A percentile compares a stretch with the other conserved stretches of the same genome.
Evolutionary conservation across 2,113 vertebrate genomes (phyloP).

Genomic region (Cnemophilus loriae): DNA sequence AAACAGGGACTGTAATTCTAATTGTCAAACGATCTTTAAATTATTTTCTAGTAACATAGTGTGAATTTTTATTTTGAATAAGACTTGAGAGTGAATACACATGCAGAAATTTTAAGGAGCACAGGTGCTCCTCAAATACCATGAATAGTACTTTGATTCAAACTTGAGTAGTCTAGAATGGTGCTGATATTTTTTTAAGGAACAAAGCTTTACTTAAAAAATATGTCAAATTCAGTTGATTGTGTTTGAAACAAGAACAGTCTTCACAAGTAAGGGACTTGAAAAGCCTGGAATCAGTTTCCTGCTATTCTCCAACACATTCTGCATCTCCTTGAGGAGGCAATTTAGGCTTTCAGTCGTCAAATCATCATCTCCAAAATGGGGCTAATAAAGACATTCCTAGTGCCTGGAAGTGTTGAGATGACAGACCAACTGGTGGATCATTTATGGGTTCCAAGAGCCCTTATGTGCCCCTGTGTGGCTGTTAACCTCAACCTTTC

Average conservation of each 20-base stretch:
- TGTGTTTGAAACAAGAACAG: not conserved
- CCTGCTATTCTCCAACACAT: not conserved
- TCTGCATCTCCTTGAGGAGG: slow-evolving; percentile 46
- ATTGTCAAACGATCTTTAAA: not conserved
- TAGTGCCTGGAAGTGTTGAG: not conserved
- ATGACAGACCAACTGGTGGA: slow-evolving; percentile 25
- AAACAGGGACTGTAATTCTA: not conserved
- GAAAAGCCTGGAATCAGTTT: slow-evolving; percentile 11
- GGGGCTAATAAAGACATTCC: slow-evolving; percentile 15
- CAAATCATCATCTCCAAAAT: slow-evolving; percentile 30
- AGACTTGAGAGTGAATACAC: not conserved
- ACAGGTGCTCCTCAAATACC: not conserved
- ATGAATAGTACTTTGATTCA: not conserved
- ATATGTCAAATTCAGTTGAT: slow-evolving; percentile 3
- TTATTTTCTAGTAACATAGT: not conserved
- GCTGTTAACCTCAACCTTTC: not conserved
- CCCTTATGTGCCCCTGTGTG: not conserved
- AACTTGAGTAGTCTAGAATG: not conserved
- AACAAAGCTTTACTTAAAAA: slow-evolving; percentile 4
- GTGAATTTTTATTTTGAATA: not conserved
- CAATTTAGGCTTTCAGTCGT: slow-evolving; percentile 37
- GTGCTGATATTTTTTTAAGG: not conserved
- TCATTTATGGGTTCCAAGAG: not conserved
- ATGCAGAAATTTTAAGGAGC: not conserved
- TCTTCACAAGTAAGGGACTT: not conserved